Conservation (phyloP, 2,113 vertebrate genomes). For the Marmota flaviventris region DNA sequence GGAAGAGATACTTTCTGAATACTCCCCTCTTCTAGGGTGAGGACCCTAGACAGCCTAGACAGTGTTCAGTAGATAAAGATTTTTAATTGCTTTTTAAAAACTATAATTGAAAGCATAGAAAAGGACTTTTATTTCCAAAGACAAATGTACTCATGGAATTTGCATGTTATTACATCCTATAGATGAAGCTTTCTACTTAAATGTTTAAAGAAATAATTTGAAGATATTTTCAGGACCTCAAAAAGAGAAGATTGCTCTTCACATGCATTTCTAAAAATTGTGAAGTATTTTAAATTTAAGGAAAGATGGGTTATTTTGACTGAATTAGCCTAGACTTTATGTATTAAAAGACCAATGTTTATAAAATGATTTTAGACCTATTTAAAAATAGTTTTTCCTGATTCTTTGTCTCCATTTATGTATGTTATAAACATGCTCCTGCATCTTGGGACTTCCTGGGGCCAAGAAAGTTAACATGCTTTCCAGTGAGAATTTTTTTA, state of each 20-base stretch:
- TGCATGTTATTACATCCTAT: not conserved
- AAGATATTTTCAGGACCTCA: slow-evolving; percentile 35
- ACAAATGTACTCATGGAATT: not conserved
- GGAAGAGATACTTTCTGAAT: slow-evolving; percentile 6
- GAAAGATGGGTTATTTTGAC: slow-evolving; percentile 38
- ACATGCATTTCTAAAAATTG: slow-evolving; percentile 14
- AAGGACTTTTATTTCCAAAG: slow-evolving; percentile 19
- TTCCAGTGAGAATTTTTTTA: slow-evolving; percentile 33
- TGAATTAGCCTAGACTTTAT: not conserved
- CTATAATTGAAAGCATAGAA: not conserved
- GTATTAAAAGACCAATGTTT: slow-evolving; percentile 52
- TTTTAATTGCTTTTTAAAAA: slow-evolving; percentile 36
- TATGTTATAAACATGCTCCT: not conserved
- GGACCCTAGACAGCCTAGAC: not conserved
- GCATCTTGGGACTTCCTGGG: slow-evolving; percentile 15
- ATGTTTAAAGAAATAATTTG: slow-evolving; percentile 60
- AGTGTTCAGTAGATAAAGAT: not conserved
- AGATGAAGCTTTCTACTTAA: slow-evolving; percentile 22
- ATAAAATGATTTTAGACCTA: slow-evolving; percentile 24
- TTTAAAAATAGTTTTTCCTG: slow-evolving; percentile 56
- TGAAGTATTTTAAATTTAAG: slow-evolving; percentile 29
- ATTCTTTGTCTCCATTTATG: slow-evolving; percentile 52
- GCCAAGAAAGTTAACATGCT: slow-evolving; percentile 21
- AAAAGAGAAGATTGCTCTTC: slow-evolving; percentile 35
- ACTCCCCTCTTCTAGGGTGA: not conserved